A percentile compares a stretch with the other conserved stretches of the same genome.
phyloP scores from a whole-genome alignment of 2,113 vertebrate species.

The Cromileptes altivelis region DNA sequence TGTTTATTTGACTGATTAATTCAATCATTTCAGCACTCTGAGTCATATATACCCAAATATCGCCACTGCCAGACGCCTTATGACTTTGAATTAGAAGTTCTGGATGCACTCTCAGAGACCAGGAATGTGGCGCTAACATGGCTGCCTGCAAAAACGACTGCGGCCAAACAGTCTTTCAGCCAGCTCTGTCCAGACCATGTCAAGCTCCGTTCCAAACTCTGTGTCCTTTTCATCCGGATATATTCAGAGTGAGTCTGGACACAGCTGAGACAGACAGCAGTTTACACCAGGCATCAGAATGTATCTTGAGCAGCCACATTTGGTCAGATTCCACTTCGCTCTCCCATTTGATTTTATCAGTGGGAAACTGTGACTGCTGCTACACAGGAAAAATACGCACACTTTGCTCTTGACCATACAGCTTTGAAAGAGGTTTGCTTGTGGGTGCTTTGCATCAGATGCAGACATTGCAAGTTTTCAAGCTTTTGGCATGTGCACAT shows the following conservation, averaged over 20 bases:
- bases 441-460: not conserved
- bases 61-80: not conserved
- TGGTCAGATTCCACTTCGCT: slow-evolving; percentile 17
- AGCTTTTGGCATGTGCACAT: not conserved
- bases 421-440: not conserved
- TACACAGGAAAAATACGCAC: not conserved
- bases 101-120: not conserved
- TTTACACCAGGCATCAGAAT: not conserved
- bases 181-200: not conserved
- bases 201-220: not conserved
- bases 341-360: slow-evolving; percentile 30
- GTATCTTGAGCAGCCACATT: not conserved
- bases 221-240: not conserved
- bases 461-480: not conserved
- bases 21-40: not conserved
- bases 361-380: slow-evolving; percentile 1
- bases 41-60: not conserved
- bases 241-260: not conserved
- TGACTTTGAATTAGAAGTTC: not conserved
- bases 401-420: not conserved
- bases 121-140: not conserved
- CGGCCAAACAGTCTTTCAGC: not conserved
- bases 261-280: not conserved
- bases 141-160: not conserved
- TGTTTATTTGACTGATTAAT: not conserved